Evolutionary conservation across 2,888 invertebrate genomes (phyloP), one percentile per base, ranked within the genome.

Genomic region (Mechanitis mazaeus): DNA sequence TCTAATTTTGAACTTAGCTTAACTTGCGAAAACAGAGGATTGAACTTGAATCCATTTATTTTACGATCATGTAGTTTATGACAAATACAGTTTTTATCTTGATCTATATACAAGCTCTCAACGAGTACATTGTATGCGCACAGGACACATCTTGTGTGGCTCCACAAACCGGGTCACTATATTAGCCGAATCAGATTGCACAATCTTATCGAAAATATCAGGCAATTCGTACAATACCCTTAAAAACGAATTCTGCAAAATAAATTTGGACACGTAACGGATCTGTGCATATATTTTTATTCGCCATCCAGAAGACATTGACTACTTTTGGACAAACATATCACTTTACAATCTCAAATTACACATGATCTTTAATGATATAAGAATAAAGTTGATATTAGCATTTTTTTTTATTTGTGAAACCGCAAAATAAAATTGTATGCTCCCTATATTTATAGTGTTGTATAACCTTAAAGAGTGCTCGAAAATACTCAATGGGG

Each of bases 401-500:
- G 9, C 35, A 2, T 33, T 12, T 7, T 20, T 2, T 9, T 3
- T 45, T 9, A 0, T 3, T 1, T 11, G 42, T 3, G 35, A 7
- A 45, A 11, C 20, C 31, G 58, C 33, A 64, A 54, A 56, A 31
- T 12, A 55, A 60, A 59, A 55, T 42, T 42, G 54, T 62, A 57
- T 64, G 61, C 65, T 57, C 58, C 56, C 68, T 69, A 73, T 80
- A 84, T 87, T 86, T 86, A 86, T 86, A 73, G 77, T 72, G 78
- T 74, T 81, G 82, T 84, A 83, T 81, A 77, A 73, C 81, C 82
- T 74, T 81, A 83, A 75, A 75, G 77, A 81, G 83, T 76, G 80
- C 73, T 70, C 81, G 81, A 79, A 80, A 83, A 84, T 81, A 78
- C 79, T 81, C 82, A 83, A 79, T 82, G 78, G 75, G 80, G 77